Conservation (phyloP, 2,888 invertebrate species). For the Caenorhabditis doughertyi region DNA sequence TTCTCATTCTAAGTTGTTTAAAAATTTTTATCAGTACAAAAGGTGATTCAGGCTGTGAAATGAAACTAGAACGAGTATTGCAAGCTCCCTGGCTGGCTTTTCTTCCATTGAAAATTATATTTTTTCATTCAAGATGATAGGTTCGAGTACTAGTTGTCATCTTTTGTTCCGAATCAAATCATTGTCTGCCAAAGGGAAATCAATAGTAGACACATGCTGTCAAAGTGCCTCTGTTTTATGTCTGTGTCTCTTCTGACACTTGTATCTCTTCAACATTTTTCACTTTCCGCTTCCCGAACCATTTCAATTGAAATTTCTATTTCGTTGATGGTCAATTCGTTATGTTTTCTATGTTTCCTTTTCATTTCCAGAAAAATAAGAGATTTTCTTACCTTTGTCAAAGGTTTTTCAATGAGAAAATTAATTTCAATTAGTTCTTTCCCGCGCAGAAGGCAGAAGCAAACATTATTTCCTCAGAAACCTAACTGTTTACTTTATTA, state of each 20-base stretch:
- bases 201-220: constrained; percentile 26
- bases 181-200: constrained; percentile 23
- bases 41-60: too few relatives aligned
- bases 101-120: too few relatives aligned
- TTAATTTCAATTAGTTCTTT: neutral
- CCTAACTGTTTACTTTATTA: neutral
- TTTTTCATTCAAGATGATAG: too few relatives aligned
- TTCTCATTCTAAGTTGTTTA: too few relatives aligned
- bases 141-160: too few relatives aligned
- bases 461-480: too few relatives aligned
- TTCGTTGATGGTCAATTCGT: constrained; percentile 9
- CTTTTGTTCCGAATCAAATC: neutral
- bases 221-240: constrained; percentile 1
- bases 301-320: constrained; percentile 35
- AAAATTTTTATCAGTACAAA: too few relatives aligned
- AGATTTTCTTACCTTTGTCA: neutral
- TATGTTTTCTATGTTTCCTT: constrained; percentile 2
- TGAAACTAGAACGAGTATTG: too few relatives aligned
- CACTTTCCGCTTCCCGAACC: constrained; percentile 29
- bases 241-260: constrained; percentile 26
- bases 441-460: too few relatives aligned
- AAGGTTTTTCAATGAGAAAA: too few relatives aligned
- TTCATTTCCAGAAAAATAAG: neutral
- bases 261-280: neutral
- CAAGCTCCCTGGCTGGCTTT: too few relatives aligned